Evolutionary conservation across 2,797 vertebrate species (phyloP).

Genomic region (Lateolabrax maculatus): DNA sequence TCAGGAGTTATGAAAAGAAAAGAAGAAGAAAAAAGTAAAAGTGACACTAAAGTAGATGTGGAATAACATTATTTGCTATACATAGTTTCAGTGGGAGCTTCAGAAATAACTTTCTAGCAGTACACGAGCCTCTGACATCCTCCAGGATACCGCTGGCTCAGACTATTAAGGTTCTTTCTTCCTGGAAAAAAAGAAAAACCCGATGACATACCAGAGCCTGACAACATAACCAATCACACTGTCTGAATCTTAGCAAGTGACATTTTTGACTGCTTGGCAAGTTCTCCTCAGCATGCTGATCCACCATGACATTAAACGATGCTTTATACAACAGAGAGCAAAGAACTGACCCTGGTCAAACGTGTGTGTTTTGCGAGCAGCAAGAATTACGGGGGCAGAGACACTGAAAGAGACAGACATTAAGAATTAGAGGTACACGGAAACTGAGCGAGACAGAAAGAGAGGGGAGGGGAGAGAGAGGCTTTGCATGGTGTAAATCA

Average conservation of each 20-base stretch:
- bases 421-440: slow-evolving; percentile 64
- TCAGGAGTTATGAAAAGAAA: slow-evolving; percentile 9
- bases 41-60: background rate
- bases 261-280: slow-evolving; percentile 13
- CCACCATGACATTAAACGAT: slow-evolving; percentile 34
- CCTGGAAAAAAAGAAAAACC: background rate
- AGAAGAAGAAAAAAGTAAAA: background rate
- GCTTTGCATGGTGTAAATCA: slow-evolving; percentile 71
- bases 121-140: background rate
- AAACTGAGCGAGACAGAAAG: slow-evolving; percentile 47
- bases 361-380: slow-evolving; percentile 25
- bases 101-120: background rate
- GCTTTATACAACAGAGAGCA: slow-evolving; percentile 9
- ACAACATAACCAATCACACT: slow-evolving; percentile 17
- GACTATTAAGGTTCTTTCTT: slow-evolving; percentile 1
- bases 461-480: slow-evolving; percentile 11
- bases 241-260: slow-evolving; percentile 29
- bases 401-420: slow-evolving; percentile 55
- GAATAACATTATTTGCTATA: slow-evolving; percentile 4
- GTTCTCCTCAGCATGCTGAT: slow-evolving; percentile 1
- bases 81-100: slow-evolving; percentile 2
- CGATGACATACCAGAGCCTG: slow-evolving; percentile 15
- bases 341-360: slow-evolving; percentile 36
- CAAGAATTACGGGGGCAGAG: slow-evolving; percentile 48
- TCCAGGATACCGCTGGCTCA: background rate